Percentiles rank a stretch among this genome's conserved stretches.
phyloP scores from a whole-genome alignment of 2,113 vertebrate genomes.

The Ictalurus furcatus region DNA sequence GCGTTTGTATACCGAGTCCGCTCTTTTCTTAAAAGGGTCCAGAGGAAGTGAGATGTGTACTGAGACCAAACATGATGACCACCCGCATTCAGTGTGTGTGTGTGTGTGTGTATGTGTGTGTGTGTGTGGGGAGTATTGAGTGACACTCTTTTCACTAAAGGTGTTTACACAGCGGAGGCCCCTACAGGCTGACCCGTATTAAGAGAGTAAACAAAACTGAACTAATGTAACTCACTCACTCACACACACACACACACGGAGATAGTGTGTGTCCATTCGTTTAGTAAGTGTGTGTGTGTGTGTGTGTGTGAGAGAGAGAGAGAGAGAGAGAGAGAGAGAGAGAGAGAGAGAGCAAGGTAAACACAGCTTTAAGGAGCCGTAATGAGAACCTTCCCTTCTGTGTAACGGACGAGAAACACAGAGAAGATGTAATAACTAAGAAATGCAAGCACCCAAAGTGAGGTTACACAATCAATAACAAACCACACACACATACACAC shows the following conservation, averaged over 20 bases:
- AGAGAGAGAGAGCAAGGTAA: background rate
- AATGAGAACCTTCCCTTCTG: slow-evolving; percentile 7
- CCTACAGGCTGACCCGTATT: background rate
- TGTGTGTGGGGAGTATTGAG: background rate
- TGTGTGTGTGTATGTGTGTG: slow-evolving; percentile 12
- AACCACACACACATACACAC: background rate
- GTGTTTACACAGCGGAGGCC: slow-evolving; percentile 19
- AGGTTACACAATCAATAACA: slow-evolving; percentile 18
- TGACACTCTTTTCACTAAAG: slow-evolving; percentile 11
- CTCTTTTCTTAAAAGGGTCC: background rate
- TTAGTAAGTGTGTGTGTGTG: background rate
- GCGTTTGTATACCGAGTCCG: background rate
- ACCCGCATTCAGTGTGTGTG: slow-evolving; percentile 2
- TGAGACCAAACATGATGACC: background rate
- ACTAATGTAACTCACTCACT: background rate
- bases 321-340: background rate
- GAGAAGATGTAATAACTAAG: background rate
- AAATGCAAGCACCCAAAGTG: slow-evolving; percentile 4
- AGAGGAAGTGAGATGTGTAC: background rate
- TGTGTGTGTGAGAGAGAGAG: background rate
- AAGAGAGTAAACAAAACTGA: slow-evolving; percentile 13
- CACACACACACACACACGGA: background rate
- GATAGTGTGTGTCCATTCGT: background rate
- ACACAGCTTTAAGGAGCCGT: background rate
- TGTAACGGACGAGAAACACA: background rate